A percentile compares a stretch with the other conserved stretches of the same genome.
Conservation (phyloP, 30 jellyfish, hydroid and myxozoan genomes). For the Turritopsis dohrnii region DNA sequence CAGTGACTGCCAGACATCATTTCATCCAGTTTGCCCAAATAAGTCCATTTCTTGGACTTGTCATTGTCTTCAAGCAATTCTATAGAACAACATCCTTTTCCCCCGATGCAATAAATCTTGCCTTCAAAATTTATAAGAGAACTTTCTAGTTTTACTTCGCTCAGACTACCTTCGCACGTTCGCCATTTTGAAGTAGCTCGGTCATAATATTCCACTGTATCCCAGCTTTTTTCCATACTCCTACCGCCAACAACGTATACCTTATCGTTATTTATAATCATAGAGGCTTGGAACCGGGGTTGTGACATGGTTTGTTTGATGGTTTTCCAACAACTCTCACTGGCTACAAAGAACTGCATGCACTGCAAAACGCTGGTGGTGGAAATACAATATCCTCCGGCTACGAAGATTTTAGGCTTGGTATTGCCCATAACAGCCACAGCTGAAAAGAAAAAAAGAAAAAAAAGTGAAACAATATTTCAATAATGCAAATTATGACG, state of each 20-base stretch:
- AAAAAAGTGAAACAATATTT: neutral
- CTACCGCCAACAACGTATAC: slow-evolving; percentile 15
- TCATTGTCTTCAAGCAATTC: slow-evolving; percentile 12
- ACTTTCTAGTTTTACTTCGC: neutral
- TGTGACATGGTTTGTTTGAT: slow-evolving; percentile 12
- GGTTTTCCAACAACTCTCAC: slow-evolving; percentile 11
- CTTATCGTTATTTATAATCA: neutral
- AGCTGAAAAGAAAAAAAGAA: neutral
- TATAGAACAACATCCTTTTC: neutral
- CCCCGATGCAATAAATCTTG: slow-evolving; percentile 6
- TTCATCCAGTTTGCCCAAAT: neutral
- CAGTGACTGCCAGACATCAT: neutral
- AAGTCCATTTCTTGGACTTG: slow-evolving; percentile 2
- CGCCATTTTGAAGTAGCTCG: slow-evolving; percentile 9
- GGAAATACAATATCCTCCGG: slow-evolving; percentile 6
- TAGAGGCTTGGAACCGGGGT: slow-evolving; percentile 19
- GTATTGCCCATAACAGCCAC: slow-evolving; percentile 24
- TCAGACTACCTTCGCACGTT: neutral
- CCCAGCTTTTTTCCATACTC: neutral
- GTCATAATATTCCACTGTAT: slow-evolving; percentile 2
- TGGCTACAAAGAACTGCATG: slow-evolving; percentile 2
- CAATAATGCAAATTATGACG: no score
- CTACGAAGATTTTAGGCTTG: slow-evolving; percentile 14
- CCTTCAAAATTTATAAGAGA: neutral
- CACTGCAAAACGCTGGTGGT: neutral